Evolutionary conservation across 2,113 vertebrate species (phyloP).

Genomic region (Amphiprion ocellaris): DNA sequence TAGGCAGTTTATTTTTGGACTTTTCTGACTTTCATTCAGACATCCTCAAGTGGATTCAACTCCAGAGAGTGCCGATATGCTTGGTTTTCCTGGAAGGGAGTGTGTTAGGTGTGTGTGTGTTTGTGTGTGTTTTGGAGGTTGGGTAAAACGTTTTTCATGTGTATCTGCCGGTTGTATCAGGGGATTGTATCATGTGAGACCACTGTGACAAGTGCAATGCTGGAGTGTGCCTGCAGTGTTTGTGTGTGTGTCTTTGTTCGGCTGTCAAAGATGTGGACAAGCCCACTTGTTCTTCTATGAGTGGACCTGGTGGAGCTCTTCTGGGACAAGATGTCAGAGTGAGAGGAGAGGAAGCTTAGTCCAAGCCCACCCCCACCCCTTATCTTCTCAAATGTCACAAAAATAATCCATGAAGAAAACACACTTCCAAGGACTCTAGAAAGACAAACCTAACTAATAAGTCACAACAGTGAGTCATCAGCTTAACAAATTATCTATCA

Average conservation of each 20-base stretch:
- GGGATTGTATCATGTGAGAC: slow-evolving; percentile 56
- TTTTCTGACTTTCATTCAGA: slow-evolving; percentile 45
- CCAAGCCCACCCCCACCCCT: neutral
- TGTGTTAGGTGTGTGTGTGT: slow-evolving; percentile 37
- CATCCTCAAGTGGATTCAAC: slow-evolving; percentile 52
- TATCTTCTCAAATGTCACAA: slow-evolving; percentile 12
- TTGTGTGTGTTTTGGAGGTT: slow-evolving; percentile 11
- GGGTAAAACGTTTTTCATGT: slow-evolving; percentile 31
- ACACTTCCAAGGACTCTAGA: slow-evolving; percentile 22
- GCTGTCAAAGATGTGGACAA: slow-evolving; percentile 68
- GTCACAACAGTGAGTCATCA: slow-evolving; percentile 4
- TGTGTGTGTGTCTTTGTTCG: slow-evolving; percentile 44
- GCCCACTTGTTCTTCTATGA: slow-evolving; percentile 67
- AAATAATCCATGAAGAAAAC: slow-evolving; percentile 7
- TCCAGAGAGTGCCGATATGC: slow-evolving; percentile 29
- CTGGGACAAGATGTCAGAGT: slow-evolving; percentile 54
- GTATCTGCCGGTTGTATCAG: slow-evolving; percentile 39
- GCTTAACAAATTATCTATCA: neutral
- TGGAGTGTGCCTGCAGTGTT: neutral
- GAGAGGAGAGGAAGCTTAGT: slow-evolving; percentile 1
- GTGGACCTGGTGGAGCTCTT: slow-evolving; percentile 44
- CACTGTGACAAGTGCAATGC: slow-evolving; percentile 49
- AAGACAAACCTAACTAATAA: slow-evolving; percentile 14
- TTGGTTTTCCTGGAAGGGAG: slow-evolving; percentile 35
- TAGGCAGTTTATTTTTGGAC: slow-evolving; percentile 58